Evolutionary conservation across 2,797 vertebrate species (phyloP), one percentile per base, ranked within the genome.

Genomic region (Spatula clypeata): DNA sequence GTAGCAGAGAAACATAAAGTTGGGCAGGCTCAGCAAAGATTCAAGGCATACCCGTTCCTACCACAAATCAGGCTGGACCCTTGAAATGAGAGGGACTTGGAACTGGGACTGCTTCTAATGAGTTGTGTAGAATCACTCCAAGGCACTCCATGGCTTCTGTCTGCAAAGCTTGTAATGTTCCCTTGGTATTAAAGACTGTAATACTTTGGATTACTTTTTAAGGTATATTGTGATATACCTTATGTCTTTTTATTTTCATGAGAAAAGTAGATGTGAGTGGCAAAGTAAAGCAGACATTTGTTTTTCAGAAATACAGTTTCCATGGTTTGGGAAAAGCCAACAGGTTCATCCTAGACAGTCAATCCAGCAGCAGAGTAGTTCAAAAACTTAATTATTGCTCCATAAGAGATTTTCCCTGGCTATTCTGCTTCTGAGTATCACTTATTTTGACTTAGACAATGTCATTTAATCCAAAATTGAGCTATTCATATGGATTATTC

Each of bases 401-500:
- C n/a, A 38, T 51, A n/a, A 23, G 54, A 32, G 18, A 15, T 51
- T 11, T 3, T 81, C 15, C 27, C 21, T 84, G 73, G 21, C 51
- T 16, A 8, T 64, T 86, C 45, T 76, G 38, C 38, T 60, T 82
- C 62, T 27, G 38, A 55, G 29, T 27, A 53, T 61, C 13, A 20
- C 45, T 64, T 65, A 29, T 34, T 6, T 24, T 62, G 32, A 19
- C 38, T 85, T 58, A 67, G 51, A 19, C 24, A 61, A n/a, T 47
- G 42, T 32, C 51, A 36, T 73, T 74, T 62, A 79, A 93, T 62
- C 17, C 38, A 14, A 60, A 80, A 34, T 0, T 82, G 34, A 62
- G 51, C 38, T 72, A 5, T 18, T 70, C 0, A 0, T 9, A 3
- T 21, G 23, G 27, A 14, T 65, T 65, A 9, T 72, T 81, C 19